Conservation (phyloP, 2,888 invertebrate genomes). For the Heliconius erato region DNA sequence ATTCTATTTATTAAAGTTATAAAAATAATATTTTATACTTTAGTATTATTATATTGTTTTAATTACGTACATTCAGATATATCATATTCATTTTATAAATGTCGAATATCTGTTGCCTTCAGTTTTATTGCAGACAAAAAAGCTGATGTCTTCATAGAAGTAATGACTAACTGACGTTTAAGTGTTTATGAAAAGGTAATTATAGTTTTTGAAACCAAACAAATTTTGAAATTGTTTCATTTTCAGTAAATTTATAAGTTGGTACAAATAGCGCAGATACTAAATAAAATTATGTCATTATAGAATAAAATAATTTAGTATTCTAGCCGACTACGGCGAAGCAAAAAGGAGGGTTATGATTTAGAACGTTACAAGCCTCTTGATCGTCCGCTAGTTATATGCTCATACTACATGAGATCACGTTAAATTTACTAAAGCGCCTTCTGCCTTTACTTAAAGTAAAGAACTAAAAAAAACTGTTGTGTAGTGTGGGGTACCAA, state of each 20-base stretch:
- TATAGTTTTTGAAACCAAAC: slow-evolving; percentile 9
- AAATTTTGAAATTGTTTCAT: not conserved
- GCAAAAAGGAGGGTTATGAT: too few species aligned
- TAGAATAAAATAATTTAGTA: too few species aligned
- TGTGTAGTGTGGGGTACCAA: too few species aligned
- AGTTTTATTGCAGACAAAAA: slow-evolving; percentile 14
- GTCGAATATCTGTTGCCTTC: slow-evolving; percentile 11
- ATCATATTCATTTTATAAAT: not conserved
- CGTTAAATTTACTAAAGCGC: too few species aligned
- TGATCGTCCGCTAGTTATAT: too few species aligned
- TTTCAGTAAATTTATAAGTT: not conserved
- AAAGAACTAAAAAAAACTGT: too few species aligned
- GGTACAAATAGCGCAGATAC: not conserved
- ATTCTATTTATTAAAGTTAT: too few species aligned
- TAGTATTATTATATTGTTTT: not conserved
- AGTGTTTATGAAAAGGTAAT: slow-evolving; percentile 2
- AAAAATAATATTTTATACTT: not conserved
- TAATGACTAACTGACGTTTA: slow-evolving; percentile 11
- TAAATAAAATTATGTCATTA: not conserved
- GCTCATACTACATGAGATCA: too few species aligned
- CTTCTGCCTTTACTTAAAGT: too few species aligned
- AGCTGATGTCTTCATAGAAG: slow-evolving; percentile 10
- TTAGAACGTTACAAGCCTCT: too few species aligned
- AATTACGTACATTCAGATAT: slow-evolving; percentile 10
- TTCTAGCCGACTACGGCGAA: too few species aligned